Evolutionary conservation across 2,113 vertebrate genomes (phyloP).

Genomic region (Stigmatopora nigra): DNA sequence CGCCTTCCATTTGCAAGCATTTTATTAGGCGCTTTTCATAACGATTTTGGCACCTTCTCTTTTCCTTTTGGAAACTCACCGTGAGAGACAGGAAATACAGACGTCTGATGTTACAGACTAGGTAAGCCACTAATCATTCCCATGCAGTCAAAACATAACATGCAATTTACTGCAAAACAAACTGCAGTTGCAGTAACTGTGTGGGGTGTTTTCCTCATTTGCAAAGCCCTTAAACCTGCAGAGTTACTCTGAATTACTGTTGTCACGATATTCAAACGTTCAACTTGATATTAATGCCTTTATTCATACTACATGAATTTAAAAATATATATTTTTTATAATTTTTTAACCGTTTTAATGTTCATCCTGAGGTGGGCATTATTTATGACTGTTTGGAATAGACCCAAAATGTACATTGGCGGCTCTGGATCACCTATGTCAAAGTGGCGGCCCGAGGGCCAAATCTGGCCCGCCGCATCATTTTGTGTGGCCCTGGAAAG

Average conservation of each 20-base stretch:
- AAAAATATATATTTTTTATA: no score
- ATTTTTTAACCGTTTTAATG: no score
- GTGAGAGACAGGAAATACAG: conserved; percentile 28
- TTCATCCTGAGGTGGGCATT: no score
- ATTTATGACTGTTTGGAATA: no score
- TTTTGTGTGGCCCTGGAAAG: no score
- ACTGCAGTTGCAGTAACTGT: not conserved
- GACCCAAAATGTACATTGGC: no score
- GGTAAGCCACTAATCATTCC: conserved; percentile 28
- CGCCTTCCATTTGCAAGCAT: conserved; percentile 10
- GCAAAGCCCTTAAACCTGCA: conserved; percentile 8
- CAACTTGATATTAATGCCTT: no score
- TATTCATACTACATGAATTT: no score
- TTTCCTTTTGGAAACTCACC: conserved; percentile 30
- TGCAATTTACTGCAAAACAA: conserved; percentile 14
- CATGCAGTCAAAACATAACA: conserved; percentile 19
- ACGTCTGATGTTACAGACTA: conserved; percentile 25
- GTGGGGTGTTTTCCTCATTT: conserved; percentile 1
- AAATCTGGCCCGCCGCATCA: no score
- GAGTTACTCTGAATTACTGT: not conserved
- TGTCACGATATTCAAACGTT: no score
- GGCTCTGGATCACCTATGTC: no score
- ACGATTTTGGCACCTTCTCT: conserved; percentile 7
- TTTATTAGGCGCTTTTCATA: conserved; percentile 23
- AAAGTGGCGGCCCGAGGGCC: no score